Base-by-base conservation (phyloP, 30 jellyfish, hydroid and myxozoan species). In the Rhopilema esculentum region DNA sequence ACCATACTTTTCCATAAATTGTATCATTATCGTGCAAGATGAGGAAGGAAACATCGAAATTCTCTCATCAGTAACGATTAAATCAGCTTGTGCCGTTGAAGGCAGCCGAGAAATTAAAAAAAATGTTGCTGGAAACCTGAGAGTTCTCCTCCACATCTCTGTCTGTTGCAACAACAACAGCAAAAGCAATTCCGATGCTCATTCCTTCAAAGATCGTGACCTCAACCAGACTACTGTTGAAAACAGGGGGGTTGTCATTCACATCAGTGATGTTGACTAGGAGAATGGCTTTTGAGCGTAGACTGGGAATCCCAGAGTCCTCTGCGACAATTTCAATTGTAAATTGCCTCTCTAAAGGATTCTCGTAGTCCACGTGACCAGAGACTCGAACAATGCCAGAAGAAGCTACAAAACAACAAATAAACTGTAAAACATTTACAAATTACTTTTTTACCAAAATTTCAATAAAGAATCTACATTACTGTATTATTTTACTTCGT, bases 211-310 rank as follows among this genome's bases (percentile, higher is more conserved):
- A 51, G 16, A 95, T 74, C 27, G 72, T 23, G 18, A 90, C 75
- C 26, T 33, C 77, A 81, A 66, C 85, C 23, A 57, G 75, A 22
- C 73, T 24, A 25, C 78, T 82, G 62, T 81, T 62, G 84, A 95
- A 95, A 17, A n/a, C 18, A 18, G 99, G 99, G n/a, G 75, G 78
- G 64, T 95, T 91, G 67, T 95, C 99, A 69, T 95, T 95, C 51
- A 86, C 94, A 77, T 95, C 99, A 1, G 97, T 66, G 20, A 91
- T 77, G 48, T 24, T 72, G 53, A 95, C 77, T 62, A 30, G 61
- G 19, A 95, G 95, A 52, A 17, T 74, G 19, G 97, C 86, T 0
- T 84, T 53, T 0, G 92, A 65, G 12, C 88, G 22, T 30, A 95
- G 53, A 0, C 79, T 25, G 1, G 97, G 97, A 16, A 80, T 66